These are phyloP conservation scores for Petrocephalus sullivani DNA, from an alignment of 2,797 vertebrate species.

Conservation along the genomic window DNA sequence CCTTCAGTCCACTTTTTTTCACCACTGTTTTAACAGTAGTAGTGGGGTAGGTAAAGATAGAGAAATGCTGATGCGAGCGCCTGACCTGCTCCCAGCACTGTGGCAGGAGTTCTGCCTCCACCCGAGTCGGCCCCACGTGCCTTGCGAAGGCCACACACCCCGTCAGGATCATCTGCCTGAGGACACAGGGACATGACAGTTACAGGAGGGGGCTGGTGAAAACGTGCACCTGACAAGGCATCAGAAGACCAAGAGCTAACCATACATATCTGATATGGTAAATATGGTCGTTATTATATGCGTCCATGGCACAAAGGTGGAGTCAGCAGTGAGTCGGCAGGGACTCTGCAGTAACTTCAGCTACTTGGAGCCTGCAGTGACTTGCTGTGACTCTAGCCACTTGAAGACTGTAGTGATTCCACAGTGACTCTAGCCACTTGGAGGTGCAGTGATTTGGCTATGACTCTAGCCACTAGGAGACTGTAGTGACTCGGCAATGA, in stretches of 20 bases:
- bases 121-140: constrained; percentile 93
- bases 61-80: neutral
- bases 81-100: constrained; percentile 99
- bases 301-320: neutral
- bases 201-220: neutral
- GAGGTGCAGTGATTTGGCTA: neutral
- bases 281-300: neutral
- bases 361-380: neutral
- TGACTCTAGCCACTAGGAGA: neutral
- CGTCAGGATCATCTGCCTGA: constrained; percentile 95
- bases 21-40: neutral
- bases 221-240: neutral
- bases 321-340: too few relatives aligned
- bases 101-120: constrained; percentile 95
- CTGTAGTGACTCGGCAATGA: neutral
- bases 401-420: neutral
- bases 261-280: neutral
- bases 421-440: neutral
- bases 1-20: neutral
- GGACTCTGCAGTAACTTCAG: too few relatives aligned
- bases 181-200: constrained; percentile 24
- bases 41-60: neutral
- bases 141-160: constrained; percentile 95
- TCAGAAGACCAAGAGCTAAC: neutral
- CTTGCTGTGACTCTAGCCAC: too few relatives aligned